Base-by-base conservation (phyloP, 2,797 vertebrate species). In the Sebastes steindachneri region DNA sequence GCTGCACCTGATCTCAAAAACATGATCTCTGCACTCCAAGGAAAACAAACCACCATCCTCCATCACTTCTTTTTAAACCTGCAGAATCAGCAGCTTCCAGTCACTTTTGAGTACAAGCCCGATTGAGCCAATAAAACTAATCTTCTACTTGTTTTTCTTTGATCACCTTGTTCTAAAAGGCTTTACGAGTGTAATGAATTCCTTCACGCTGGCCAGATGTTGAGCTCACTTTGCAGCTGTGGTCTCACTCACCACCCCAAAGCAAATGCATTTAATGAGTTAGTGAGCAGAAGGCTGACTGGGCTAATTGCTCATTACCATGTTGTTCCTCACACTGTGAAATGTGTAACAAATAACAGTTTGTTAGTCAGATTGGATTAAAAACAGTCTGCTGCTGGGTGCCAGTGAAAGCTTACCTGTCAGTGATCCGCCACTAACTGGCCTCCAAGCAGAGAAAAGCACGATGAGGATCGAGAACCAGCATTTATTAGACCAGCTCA, bases 321-420 rank as follows among this genome's bases (percentile, higher is more conserved):
- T 59, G 78, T 86, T 83, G 85, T 59, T 60, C 23, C 41, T 31
- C 33, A 3, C 65, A 58, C 1, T 23, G 11, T 64, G 11, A 54
- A 31, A 37, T 37, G 35, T 37, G 68, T 5, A 29, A 77, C 76
- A 71, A 78, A 78, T 62, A 59, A 53, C 29, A 51, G 19, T 19
- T 28, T 3, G 33, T 41, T 64, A 25, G 7, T 9, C 25, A 57
- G 25, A 10, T 3, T 26, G 73, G 65, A 55, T 21, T 53, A 15
- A 53, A 41, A 41, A 41, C 5, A 45, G 19, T 21, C 55, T 9
- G 53, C 41, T 12, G 41, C 29, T 33, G 1, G 4, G 59, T 9
- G 45, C 14, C 14, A 3, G 9, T n/a, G 4, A 3, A 12, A 12
- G 0, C 82, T 83, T 92, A 96, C 96, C 96, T 93, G 94, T 88